Percentiles rank a stretch among this genome's conserved stretches.
Evolutionary conservation across 2,888 invertebrate genomes (phyloP).

Genomic region (Girardia tigrina): DNA sequence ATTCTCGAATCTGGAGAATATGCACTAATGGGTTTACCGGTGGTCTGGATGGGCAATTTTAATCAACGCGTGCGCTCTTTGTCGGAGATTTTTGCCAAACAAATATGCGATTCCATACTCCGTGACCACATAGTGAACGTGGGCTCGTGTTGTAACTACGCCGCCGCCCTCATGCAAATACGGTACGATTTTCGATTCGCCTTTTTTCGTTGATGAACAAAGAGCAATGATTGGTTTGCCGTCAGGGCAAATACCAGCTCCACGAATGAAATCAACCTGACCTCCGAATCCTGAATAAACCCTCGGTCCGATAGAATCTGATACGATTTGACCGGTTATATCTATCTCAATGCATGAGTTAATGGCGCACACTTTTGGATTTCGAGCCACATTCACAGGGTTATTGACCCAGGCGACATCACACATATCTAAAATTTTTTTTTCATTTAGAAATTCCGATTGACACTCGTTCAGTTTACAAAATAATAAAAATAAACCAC

Average conservation of each 20-base stretch:
- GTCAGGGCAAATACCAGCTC: constrained; percentile 69
- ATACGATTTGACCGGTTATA: constrained; percentile 76
- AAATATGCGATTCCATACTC: constrained; percentile 76
- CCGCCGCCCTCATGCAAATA: constrained; percentile 71
- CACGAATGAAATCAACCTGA: constrained; percentile 81
- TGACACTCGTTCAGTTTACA: no score
- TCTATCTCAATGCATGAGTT: constrained; percentile 90
- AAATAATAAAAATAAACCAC: no score
- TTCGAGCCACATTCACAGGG: constrained; percentile 61
- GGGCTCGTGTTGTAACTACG: constrained; percentile 78
- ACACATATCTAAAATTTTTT: constrained; percentile 34
- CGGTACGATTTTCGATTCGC: constrained; percentile 70
- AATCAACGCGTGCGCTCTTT: constrained; percentile 75
- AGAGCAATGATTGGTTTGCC: constrained; percentile 84
- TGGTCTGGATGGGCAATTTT: constrained; percentile 77
- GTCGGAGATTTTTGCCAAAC: constrained; percentile 74
- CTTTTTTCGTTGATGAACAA: constrained; percentile 65
- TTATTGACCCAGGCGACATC: constrained; percentile 35
- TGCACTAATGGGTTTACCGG: constrained; percentile 49
- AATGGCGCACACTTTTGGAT: constrained; percentile 83
- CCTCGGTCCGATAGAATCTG: constrained; percentile 74
- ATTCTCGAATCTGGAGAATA: background rate
- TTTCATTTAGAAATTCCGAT: no score
- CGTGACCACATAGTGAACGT: constrained; percentile 81
- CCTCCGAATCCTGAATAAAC: constrained; percentile 72